Conservation (phyloP, 30 jellyfish, hydroid and myxozoan genomes). For the Clytia hemisphaerica region DNA sequence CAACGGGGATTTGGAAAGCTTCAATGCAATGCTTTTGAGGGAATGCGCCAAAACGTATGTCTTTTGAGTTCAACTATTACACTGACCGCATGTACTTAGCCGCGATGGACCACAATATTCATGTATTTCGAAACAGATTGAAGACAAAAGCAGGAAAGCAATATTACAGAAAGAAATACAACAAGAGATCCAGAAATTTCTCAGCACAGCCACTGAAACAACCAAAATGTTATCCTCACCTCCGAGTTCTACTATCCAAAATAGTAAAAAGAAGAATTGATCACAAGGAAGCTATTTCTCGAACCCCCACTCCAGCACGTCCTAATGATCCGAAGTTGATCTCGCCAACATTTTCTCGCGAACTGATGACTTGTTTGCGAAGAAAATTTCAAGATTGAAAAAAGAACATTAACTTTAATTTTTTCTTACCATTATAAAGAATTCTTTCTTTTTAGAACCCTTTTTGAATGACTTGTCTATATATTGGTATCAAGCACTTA, state of each 20-base stretch:
- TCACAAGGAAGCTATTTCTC: not conserved
- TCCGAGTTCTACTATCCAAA: too few relatives aligned
- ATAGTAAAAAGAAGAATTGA: too few relatives aligned
- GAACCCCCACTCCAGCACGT: too few relatives aligned
- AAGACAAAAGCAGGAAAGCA: not conserved
- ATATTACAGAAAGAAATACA: slow-evolving; percentile 4
- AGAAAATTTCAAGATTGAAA: too few relatives aligned
- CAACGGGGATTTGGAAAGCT: slow-evolving; percentile 29
- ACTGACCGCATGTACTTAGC: slow-evolving; percentile 5
- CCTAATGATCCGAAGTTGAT: slow-evolving; percentile 15
- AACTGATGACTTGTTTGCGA: too few relatives aligned
- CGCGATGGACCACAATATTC: slow-evolving; percentile 19
- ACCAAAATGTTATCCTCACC: too few relatives aligned
- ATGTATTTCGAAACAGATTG: not conserved
- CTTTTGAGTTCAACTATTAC: slow-evolving; percentile 12
- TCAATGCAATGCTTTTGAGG: slow-evolving; percentile 27
- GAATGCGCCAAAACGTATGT: slow-evolving; percentile 36
- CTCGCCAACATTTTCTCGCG: slow-evolving; percentile 27
- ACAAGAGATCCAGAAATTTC: slow-evolving; percentile 1
- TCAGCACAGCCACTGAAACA: slow-evolving; percentile 18
- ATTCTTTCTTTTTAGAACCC: too few relatives aligned
- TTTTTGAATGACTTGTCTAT: too few relatives aligned
- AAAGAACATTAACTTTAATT: too few relatives aligned
- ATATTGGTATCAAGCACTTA: too few relatives aligned
- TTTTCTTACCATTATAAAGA: too few relatives aligned